Evolutionary conservation across 2,797 vertebrate species (phyloP), one percentile per base, ranked within the genome.

Genomic region (Macrochelys suwanniensis): DNA sequence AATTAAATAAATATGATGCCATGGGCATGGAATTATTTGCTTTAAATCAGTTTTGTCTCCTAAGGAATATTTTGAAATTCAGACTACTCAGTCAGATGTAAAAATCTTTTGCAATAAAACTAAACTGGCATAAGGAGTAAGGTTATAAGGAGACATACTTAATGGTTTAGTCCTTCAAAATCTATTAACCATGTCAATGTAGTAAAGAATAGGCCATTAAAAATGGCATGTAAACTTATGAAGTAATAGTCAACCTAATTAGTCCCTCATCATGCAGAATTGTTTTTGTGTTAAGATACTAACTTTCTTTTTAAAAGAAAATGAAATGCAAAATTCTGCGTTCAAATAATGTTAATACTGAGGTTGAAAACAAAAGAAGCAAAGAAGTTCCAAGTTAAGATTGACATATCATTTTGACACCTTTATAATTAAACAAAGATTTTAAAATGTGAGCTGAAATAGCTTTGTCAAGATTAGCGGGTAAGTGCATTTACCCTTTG

Each of bases 191-290:
- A 0, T 84, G 53, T 83, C 89, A 91, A 28, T 76, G 4, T 3
- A 87, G 11, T n/a, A 87, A 93, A 88, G 84, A 91, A 83, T 13
- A 85, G 26, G 21, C 50, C n/a, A 79, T 6, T 51, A 89, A 89
- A 90, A 88, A 53, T 87, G 3, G 85, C 25, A 25, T 51, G 82
- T 80, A 56, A 94, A 89, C 50, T 93, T 54, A 81, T 57, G 37
- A 88, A 92, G 53, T 49, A 84, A 31, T 88, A 80, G 37, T 88
- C 5, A 82, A 79, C 56, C 88, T 97, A 89, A 89, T 96, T 92
- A 85, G 56, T 81, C 42, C 89, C 16, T 94, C 17, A 59, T 81
- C 91, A 94, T 80, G 8, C 11, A 65, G 8, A 81, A 80, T 83
- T 11, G 83, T 61, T 83, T 71, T 95, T 78, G 3, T 56, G 42